Percentiles rank a stretch among this genome's conserved stretches.
Evolutionary conservation across 2,888 invertebrate species (phyloP).

Genomic region (Agrochola lychnidis): DNA sequence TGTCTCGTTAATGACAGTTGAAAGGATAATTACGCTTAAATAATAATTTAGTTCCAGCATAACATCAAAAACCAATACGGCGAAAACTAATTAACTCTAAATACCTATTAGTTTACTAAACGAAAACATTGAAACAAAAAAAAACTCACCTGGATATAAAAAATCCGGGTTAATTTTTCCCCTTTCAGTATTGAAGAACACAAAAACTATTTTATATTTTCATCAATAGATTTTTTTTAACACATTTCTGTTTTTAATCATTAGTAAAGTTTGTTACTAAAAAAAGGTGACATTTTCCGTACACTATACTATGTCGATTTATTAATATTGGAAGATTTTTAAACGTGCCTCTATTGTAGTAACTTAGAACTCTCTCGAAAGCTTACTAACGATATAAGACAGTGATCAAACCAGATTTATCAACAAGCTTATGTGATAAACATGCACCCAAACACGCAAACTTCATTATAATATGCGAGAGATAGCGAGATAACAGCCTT

Average conservation of each 20-base stretch:
- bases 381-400: neutral
- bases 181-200: neutral
- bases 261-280: neutral
- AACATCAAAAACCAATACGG: conserved; percentile 23
- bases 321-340: neutral
- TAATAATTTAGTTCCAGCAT: conserved; percentile 12
- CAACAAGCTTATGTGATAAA: conserved; percentile 14
- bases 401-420: neutral
- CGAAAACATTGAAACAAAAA: neutral
- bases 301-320: neutral
- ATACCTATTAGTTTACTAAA: conserved; percentile 24
- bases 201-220: neutral
- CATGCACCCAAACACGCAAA: conserved; percentile 30
- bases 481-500: conserved; percentile 42
- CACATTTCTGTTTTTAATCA: neutral
- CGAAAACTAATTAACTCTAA: conserved; percentile 27
- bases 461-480: conserved; percentile 31
- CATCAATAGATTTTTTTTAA: neutral
- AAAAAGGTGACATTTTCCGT: neutral
- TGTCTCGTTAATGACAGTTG: too few relatives aligned
- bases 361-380: conserved; percentile 12
- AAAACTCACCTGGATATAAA: neutral
- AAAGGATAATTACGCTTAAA: too few relatives aligned
- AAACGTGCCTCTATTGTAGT: neutral
- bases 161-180: conserved; percentile 7